Conservation (phyloP, 2,797 vertebrate species). For the Microctenopoma lineatum region DNA sequence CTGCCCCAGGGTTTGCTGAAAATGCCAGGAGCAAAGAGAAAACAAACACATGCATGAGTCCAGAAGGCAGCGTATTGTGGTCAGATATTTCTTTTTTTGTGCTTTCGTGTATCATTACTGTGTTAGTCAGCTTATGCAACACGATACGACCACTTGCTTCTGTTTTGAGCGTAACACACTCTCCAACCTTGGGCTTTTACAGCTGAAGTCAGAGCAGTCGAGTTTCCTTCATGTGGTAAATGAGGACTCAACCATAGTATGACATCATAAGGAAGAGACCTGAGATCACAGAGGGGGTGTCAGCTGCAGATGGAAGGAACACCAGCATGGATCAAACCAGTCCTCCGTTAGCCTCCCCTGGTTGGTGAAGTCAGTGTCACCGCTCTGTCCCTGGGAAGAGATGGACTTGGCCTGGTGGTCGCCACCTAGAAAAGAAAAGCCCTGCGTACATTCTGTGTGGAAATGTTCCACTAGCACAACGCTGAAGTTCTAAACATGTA, state of each 20-base stretch:
- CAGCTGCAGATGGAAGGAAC: conserved; percentile 67
- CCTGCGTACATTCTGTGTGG: conserved; percentile 5
- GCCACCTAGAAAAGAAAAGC: conserved; percentile 55
- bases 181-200: conserved; percentile 27
- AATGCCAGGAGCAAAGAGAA: conserved; percentile 19
- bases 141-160: conserved; percentile 58
- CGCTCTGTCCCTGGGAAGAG: conserved; percentile 35
- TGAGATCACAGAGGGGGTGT: conserved; percentile 66
- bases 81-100: conserved; percentile 47
- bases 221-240: conserved; percentile 67
- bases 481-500: not conserved
- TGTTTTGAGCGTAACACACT: conserved; percentile 45
- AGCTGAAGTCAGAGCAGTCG: conserved; percentile 44
- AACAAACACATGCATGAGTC: conserved; percentile 40
- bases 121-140: conserved; percentile 48
- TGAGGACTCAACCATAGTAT: conserved; percentile 51
- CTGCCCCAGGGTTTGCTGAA: conserved; percentile 24
- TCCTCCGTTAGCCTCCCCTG: conserved; percentile 43
- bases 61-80: conserved; percentile 48
- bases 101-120: conserved; percentile 38
- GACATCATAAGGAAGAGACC: conserved; percentile 69
- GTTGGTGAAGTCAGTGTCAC: conserved; percentile 39
- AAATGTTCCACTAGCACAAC: conserved; percentile 21
- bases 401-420: conserved; percentile 45
- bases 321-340: conserved; percentile 73